Conservation (phyloP, 92 coral and sea anemone genomes). For the Zoanthus solanderi region DNA sequence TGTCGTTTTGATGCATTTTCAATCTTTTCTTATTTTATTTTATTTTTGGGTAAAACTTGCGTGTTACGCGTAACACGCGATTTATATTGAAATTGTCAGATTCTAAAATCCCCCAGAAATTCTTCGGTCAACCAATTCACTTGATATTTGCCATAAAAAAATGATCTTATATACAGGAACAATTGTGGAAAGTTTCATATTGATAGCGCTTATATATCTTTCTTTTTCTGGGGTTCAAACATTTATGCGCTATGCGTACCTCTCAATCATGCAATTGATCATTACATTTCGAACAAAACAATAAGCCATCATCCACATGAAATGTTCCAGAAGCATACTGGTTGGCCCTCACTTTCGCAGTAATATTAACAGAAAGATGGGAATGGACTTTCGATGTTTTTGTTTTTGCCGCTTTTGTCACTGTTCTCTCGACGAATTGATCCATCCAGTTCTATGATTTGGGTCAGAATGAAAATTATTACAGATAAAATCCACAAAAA, state of each 20-base stretch:
- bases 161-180: conserved; percentile 8
- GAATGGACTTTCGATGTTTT: too few species aligned
- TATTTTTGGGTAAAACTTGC: conserved; percentile 1
- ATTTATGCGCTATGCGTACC: conserved; percentile 7
- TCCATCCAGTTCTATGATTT: too few species aligned
- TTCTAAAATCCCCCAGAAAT: conserved; percentile 16
- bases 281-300: too few species aligned
- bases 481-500: too few species aligned
- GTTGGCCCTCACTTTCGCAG: too few species aligned
- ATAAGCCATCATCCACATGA: too few species aligned
- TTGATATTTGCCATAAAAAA: conserved; percentile 3
- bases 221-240: conserved; percentile 14
- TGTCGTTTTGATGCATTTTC: background rate
- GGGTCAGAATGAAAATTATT: too few species aligned
- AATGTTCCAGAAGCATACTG: too few species aligned
- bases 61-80: background rate
- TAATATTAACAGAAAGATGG: too few species aligned
- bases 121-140: conserved; percentile 5
- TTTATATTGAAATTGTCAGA: background rate
- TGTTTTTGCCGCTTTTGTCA: too few species aligned
- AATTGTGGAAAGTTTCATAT: conserved; percentile 14
- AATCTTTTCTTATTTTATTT: background rate
- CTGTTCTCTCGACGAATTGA: too few species aligned
- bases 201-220: conserved; percentile 34
- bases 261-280: conserved; percentile 20